A percentile compares a stretch with the other conserved stretches of the same genome.
phyloP scores from a whole-genome alignment of 2,888 invertebrate species.

The Eupithecia inturbata region DNA sequence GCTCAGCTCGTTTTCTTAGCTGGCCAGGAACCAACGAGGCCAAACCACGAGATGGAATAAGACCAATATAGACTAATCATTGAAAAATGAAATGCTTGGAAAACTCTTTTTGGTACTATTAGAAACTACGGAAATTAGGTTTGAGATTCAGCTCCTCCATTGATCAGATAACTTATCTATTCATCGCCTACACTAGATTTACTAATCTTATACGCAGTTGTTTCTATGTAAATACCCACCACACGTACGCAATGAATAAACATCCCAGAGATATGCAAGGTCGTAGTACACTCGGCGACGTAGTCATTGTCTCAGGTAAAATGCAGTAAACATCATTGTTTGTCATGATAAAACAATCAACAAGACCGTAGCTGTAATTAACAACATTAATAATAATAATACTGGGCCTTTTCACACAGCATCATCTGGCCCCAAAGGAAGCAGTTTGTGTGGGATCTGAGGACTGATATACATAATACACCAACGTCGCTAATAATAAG shows the following conservation, averaged over 20 bases:
- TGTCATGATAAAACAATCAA: neutral
- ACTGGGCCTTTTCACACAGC: neutral
- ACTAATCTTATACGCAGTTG: conserved; percentile 16
- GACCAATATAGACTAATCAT: too few species aligned
- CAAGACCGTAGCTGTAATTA: neutral
- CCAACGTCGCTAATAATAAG: too few species aligned
- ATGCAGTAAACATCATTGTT: neutral
- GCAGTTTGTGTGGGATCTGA: too few species aligned
- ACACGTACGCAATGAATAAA: conserved; percentile 43
- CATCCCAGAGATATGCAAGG: conserved; percentile 42
- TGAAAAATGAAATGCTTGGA: too few species aligned
- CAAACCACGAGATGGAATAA: too few species aligned
- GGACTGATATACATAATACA: too few species aligned
- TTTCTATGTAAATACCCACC: conserved; percentile 30
- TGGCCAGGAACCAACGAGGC: too few species aligned
- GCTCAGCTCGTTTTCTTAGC: too few species aligned
- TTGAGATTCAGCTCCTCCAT: conserved; percentile 8
- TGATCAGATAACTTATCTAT: conserved; percentile 12
- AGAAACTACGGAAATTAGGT: neutral
- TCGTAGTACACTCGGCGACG: conserved; percentile 28
- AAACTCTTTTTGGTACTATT: too few species aligned
- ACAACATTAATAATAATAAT: neutral
- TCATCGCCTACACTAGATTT: conserved; percentile 21
- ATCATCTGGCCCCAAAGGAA: too few species aligned
- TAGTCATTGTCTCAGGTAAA: neutral